Evolutionary conservation across 1,140 invertebrate species (phyloP).

Genomic region (Periplaneta americana): DNA sequence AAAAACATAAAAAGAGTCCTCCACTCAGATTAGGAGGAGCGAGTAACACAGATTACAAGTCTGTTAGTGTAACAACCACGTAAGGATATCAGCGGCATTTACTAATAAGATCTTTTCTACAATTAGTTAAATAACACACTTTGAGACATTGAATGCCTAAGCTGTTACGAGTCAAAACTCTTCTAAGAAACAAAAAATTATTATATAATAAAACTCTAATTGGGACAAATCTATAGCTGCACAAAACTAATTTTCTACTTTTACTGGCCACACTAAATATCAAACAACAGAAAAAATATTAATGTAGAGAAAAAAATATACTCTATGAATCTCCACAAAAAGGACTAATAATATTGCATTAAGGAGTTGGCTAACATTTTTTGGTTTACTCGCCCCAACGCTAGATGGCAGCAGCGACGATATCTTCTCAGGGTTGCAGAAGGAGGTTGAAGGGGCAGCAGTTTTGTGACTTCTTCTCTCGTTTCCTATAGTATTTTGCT

Average conservation of each 20-base stretch:
- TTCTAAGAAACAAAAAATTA: background rate
- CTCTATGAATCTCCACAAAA: conserved; percentile 1
- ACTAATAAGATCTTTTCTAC: background rate
- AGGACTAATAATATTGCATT: background rate
- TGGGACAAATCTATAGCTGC: background rate
- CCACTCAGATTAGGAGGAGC: too few species aligned
- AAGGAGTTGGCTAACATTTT: conserved; percentile 7
- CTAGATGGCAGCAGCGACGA: conserved; percentile 15
- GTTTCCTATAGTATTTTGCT: background rate
- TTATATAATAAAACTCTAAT: background rate
- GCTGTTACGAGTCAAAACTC: background rate
- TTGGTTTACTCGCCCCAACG: conserved; percentile 16
- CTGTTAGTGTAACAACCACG: too few species aligned
- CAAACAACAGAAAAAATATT: conserved; percentile 4
- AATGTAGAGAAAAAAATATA: too few species aligned
- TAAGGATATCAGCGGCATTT: background rate
- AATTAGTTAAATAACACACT: background rate
- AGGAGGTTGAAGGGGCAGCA: conserved; percentile 8
- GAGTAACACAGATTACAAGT: too few species aligned
- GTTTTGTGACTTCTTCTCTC: conserved; percentile 6
- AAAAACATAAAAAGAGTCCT: too few species aligned
- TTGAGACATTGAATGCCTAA: background rate
- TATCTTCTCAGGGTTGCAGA: conserved; percentile 2
- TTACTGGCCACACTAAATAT: background rate
- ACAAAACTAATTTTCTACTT: background rate